Percentiles rank a stretch among this genome's conserved stretches.
phyloP scores from a whole-genome alignment of 2,797 vertebrate species.

The Hydrolagus colliei region DNA sequence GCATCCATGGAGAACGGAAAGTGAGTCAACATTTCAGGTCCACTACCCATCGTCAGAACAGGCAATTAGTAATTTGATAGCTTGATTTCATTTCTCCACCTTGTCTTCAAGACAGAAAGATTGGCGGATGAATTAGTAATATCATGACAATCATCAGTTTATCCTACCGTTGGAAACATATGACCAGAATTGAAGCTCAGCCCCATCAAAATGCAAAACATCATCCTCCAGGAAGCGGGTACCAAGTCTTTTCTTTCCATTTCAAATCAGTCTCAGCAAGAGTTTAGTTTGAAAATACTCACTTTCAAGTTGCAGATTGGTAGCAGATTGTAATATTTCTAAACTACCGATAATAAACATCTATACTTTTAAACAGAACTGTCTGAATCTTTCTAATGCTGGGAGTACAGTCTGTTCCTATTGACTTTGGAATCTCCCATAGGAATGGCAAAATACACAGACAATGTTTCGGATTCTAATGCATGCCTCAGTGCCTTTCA shows the following conservation, averaged over 20 bases:
- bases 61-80: not conserved
- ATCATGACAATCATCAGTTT: too few relatives aligned
- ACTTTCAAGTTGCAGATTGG: not conserved
- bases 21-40: too few relatives aligned
- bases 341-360: not conserved
- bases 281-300: not conserved
- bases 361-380: not conserved
- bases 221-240: not conserved
- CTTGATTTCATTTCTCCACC: not conserved
- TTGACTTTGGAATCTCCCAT: not conserved
- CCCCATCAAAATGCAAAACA: not conserved
- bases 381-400: not conserved
- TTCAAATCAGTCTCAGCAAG: not conserved
- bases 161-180: not conserved
- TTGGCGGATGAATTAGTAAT: not conserved
- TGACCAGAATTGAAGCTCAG: too few relatives aligned
- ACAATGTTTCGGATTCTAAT: not conserved
- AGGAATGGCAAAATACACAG: not conserved
- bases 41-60: not conserved
- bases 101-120: not conserved
- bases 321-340: not conserved
- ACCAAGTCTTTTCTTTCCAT: too few relatives aligned
- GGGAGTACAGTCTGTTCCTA: not conserved
- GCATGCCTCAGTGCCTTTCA: slow-evolving; percentile 50
- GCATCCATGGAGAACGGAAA: too few relatives aligned